These are phyloP conservation scores for Mormyrus lacerda DNA, from an alignment of 2,113 vertebrate species.

Conservation along the genomic window DNA sequence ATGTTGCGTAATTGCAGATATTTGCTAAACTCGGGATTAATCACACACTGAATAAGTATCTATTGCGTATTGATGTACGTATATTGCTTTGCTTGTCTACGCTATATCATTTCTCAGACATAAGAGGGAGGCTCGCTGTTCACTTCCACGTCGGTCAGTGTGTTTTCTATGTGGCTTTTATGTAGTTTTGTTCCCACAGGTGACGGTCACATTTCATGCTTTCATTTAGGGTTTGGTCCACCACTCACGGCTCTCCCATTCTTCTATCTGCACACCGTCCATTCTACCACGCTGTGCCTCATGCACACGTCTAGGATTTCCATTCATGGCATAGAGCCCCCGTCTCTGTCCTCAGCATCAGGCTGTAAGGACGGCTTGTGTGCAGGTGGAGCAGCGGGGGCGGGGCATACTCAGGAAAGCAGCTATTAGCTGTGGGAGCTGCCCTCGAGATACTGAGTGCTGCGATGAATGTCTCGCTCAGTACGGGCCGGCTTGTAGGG, in stretches of 20 bases:
- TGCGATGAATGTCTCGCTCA: neutral
- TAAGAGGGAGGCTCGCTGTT: neutral
- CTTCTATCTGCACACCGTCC: neutral
- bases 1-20: neutral
- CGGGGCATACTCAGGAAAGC: neutral
- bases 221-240: neutral
- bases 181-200: neutral
- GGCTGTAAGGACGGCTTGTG: neutral
- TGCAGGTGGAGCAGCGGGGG: neutral
- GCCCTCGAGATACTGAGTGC: neutral
- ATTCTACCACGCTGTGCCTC: neutral
- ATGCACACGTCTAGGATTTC: neutral
- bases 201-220: neutral
- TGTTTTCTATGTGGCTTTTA: neutral
- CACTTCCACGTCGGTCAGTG: neutral
- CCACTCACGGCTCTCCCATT: neutral
- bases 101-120: neutral
- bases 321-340: neutral
- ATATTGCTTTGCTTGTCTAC: neutral
- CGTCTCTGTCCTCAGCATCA: neutral
- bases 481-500: neutral
- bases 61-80: neutral
- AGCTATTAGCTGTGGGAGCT: neutral
- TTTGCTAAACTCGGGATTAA: neutral
- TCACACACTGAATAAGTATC: neutral